Percentiles rank a stretch among this genome's conserved stretches.
phyloP scores from a whole-genome alignment of 2,113 vertebrate genomes.

The Illadopsis cleaveri region DNA sequence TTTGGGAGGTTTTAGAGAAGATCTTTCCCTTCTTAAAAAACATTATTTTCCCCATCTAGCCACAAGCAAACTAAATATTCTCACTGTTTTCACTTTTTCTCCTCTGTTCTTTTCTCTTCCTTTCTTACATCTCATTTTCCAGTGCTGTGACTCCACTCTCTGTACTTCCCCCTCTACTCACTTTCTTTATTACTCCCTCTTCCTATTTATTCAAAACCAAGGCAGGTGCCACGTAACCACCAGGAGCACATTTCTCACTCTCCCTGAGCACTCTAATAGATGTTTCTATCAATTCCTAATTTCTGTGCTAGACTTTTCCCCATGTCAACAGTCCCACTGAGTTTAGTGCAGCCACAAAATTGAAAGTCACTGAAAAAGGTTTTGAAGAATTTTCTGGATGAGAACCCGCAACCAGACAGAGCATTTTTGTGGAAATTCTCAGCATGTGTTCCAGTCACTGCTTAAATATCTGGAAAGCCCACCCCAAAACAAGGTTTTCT shows the following conservation, averaged over 20 bases:
- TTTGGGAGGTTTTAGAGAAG: not conserved
- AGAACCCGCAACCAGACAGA: not conserved
- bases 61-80: not conserved
- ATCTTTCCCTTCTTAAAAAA: not conserved
- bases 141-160: fast-evolving
- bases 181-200: not conserved
- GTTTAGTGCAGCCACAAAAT: not conserved
- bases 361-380: not conserved
- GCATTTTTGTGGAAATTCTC: not conserved
- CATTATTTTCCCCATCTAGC: not conserved
- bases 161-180: not conserved
- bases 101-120: not conserved
- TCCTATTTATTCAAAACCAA: not conserved
- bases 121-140: not conserved
- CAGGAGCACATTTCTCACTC: not conserved
- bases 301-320: not conserved
- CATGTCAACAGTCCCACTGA: not conserved
- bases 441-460: not conserved
- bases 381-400: not conserved
- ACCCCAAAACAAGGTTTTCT: not conserved
- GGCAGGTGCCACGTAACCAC: not conserved
- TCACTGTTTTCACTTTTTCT: not conserved
- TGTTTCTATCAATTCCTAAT: not conserved
- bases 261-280: not conserved
- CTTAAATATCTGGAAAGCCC: not conserved